Evolutionary conservation across 2,113 vertebrate species (phyloP).

Genomic region (Onychorhynchus coronatus): DNA sequence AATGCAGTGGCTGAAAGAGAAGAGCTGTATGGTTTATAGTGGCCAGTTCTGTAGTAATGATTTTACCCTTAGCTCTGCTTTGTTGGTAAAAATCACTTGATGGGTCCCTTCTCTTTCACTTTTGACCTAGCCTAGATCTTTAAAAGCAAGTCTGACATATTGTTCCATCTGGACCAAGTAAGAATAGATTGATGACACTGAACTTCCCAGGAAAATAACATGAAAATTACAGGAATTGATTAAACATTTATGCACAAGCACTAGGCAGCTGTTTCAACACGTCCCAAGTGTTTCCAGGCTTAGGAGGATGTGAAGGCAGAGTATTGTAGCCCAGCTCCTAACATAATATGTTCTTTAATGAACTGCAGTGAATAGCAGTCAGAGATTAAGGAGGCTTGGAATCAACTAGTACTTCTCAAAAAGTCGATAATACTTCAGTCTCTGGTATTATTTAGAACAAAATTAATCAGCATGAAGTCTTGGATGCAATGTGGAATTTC

Average conservation of each 20-base stretch:
- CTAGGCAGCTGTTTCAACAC: background rate
- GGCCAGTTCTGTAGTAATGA: background rate
- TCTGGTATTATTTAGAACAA: conserved; percentile 29
- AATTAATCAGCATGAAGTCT: conserved; percentile 13
- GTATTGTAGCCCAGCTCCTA: background rate
- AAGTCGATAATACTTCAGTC: background rate
- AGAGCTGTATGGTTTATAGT: background rate
- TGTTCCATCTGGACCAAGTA: background rate
- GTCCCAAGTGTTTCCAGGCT: background rate
- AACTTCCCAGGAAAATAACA: background rate
- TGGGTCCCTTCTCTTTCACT: background rate
- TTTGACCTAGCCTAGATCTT: background rate
- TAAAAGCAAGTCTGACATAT: background rate
- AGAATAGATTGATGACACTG: background rate
- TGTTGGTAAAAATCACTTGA: background rate
- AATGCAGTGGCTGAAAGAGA: background rate
- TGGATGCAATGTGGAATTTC: conserved; percentile 39
- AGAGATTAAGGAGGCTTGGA: conserved; percentile 37
- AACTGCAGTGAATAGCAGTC: background rate
- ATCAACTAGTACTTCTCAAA: conserved; percentile 9
- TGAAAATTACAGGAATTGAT: background rate
- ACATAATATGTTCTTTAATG: conserved; percentile 18
- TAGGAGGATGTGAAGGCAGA: background rate
- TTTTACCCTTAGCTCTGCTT: background rate
- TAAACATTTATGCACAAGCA: background rate